Evolutionary conservation across 2,797 vertebrate genomes (phyloP), one percentile per base, ranked within the genome.

Genomic region (Hemibagrus guttatus): DNA sequence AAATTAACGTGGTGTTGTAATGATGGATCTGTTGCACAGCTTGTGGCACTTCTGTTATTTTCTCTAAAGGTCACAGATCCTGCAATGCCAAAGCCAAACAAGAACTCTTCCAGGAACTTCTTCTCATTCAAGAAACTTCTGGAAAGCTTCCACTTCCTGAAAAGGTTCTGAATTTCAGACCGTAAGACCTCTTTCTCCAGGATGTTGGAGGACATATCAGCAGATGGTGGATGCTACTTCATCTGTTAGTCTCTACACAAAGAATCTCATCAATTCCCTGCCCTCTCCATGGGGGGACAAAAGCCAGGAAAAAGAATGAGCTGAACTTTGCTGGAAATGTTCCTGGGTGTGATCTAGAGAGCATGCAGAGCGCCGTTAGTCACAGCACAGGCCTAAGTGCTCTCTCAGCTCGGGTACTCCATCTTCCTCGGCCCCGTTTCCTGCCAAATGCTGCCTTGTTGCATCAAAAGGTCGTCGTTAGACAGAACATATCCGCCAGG

Each of bases 401-500:
- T 89, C 80, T 84, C 74, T 89, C 82, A 81, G 61, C 88, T 87
- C 88, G 76, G 83, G 83, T 85, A 85, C 87, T 72, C 56, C 61
- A 84, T 76, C 84, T 81, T 74, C 81, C 80, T 87, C 28, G 7
- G 61, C 68, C 81, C 86, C 76, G 76, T 84, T 87, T 52, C 21
- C 84, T 75, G 85, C 85, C 83, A 91, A 88, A 88, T 81, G 72
- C 79, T 90, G 81, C 75, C 87, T 84, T 72, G 83, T 89, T 84
- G 86, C 88, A 90, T 90, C 85, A 89, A 83, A 88, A 87, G 66
- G 71, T 78, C 56, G 80, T 82, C 80, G 81, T 90, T 88, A 87
- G 58, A 56, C 16, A 56, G 46, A 86, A 76, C 82, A 87, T 87
- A 71, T 78, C 74, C 52, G 49, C 72, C 64, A 39, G 78, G 56